Percentiles rank a stretch among this genome's conserved stretches.
These are phyloP conservation scores for Plotosus lineatus DNA, from an alignment of 2,113 vertebrate genomes.

Conservation along the genomic window DNA sequence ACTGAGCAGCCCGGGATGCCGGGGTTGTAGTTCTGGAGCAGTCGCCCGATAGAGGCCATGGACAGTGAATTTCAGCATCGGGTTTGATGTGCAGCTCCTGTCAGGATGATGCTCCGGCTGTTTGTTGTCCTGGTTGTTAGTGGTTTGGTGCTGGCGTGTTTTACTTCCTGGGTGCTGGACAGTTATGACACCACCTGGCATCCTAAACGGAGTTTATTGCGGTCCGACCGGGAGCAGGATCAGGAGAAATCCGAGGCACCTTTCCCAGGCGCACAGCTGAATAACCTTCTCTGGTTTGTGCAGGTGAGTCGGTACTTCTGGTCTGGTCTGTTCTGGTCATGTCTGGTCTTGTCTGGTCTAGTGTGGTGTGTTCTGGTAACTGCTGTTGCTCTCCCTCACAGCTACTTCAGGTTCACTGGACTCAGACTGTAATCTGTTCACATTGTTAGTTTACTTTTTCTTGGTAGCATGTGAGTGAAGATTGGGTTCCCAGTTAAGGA, in stretches of 20 bases:
- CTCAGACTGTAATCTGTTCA: neutral
- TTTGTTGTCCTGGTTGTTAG: slow-evolving; percentile 67
- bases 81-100: neutral
- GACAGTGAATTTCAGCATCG: neutral
- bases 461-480: neutral
- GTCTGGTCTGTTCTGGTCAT: too few species aligned
- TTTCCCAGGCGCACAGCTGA: slow-evolving; percentile 68
- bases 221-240: slow-evolving; percentile 39
- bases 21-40: neutral
- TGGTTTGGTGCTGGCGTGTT: slow-evolving; percentile 72
- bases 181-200: slow-evolving; percentile 72
- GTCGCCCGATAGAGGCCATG: neutral
- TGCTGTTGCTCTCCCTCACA: too few species aligned
- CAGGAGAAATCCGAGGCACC: slow-evolving; percentile 51
- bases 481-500: too few species aligned
- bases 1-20: neutral
- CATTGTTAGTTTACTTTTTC: neutral
- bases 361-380: too few species aligned
- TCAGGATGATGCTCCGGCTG: slow-evolving; percentile 72
- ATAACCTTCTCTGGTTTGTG: slow-evolving; percentile 81
- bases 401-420: too few species aligned
- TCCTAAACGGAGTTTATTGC: slow-evolving; percentile 62
- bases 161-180: slow-evolving; percentile 77
- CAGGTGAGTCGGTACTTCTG: slow-evolving; percentile 77
- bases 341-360: too few species aligned